Evolutionary conservation across 2,113 vertebrate species (phyloP).

Genomic region (Ammospiza caudacuta): DNA sequence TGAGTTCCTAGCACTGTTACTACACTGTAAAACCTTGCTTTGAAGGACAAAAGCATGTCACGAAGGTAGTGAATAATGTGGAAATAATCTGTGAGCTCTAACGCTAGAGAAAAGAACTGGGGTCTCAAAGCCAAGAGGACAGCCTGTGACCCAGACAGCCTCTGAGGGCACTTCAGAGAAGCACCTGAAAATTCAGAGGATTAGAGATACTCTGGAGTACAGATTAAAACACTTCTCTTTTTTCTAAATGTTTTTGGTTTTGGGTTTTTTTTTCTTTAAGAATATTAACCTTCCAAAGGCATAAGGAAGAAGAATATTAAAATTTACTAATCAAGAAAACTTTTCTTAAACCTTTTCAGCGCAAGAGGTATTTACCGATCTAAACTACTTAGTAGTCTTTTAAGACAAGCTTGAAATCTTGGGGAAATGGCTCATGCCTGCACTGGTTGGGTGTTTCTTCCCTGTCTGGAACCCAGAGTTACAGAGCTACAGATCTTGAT

Average conservation of each 20-base stretch:
- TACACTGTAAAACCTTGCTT: constrained; percentile 1
- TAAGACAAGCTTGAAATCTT: neutral
- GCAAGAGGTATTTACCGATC: neutral
- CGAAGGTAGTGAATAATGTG: neutral
- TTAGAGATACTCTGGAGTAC: neutral
- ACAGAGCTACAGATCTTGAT: neutral
- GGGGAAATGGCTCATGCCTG: neutral
- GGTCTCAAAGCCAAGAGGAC: neutral
- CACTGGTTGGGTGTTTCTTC: neutral
- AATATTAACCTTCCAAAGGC: neutral
- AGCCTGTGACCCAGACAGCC: neutral
- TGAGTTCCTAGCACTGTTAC: neutral
- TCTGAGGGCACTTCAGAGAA: neutral
- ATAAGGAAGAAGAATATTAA: neutral
- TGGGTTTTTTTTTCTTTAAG: neutral
- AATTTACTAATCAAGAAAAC: neutral
- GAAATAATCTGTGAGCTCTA: neutral
- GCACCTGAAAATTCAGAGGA: neutral
- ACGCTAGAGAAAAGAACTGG: neutral
- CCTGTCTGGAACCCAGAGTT: neutral
- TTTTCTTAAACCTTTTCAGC: neutral
- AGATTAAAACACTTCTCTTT: neutral
- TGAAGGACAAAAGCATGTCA: neutral
- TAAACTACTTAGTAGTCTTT: neutral
- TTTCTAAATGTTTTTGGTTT: neutral